Percentiles rank a stretch among this genome's conserved stretches.
Evolutionary conservation across 2,888 invertebrate species (phyloP).

Genomic region (Seladonia tumulorum): DNA sequence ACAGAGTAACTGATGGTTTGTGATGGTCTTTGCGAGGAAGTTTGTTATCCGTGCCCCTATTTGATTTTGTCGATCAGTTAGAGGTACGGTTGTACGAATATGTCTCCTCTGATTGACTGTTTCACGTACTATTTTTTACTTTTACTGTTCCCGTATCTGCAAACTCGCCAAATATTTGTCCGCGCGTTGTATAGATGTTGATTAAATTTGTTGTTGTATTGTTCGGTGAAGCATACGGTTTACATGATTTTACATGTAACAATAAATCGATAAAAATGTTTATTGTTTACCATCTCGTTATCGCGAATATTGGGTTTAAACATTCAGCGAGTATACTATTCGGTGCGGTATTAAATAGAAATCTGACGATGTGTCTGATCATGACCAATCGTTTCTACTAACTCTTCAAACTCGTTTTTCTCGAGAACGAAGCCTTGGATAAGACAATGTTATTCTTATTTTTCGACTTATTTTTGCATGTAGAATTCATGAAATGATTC

Average conservation of each 20-base stretch:
- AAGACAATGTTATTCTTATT: not conserved
- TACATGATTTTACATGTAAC: not conserved
- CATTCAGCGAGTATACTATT: not conserved
- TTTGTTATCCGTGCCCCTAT: constrained; percentile 8
- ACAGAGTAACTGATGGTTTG: not conserved
- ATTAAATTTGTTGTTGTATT: not conserved
- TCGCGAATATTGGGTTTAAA: not conserved
- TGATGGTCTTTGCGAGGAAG: not conserved
- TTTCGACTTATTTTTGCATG: no score
- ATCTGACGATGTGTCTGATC: not conserved
- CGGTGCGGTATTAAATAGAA: not conserved
- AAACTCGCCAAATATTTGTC: not conserved
- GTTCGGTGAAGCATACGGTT: not conserved
- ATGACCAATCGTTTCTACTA: not conserved
- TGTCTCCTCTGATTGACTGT: not conserved
- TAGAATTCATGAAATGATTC: no score
- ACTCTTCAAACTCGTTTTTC: not conserved
- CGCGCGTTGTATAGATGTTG: not conserved
- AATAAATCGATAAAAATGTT: no score
- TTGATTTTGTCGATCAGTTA: constrained; percentile 6
- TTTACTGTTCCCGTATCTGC: not conserved
- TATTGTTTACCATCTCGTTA: not conserved
- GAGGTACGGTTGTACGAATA: not conserved
- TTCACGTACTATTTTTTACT: not conserved
- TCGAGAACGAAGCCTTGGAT: no score